Conservation (phyloP, 2,113 vertebrate genomes). For the Acanthochromis polyacanthus region DNA sequence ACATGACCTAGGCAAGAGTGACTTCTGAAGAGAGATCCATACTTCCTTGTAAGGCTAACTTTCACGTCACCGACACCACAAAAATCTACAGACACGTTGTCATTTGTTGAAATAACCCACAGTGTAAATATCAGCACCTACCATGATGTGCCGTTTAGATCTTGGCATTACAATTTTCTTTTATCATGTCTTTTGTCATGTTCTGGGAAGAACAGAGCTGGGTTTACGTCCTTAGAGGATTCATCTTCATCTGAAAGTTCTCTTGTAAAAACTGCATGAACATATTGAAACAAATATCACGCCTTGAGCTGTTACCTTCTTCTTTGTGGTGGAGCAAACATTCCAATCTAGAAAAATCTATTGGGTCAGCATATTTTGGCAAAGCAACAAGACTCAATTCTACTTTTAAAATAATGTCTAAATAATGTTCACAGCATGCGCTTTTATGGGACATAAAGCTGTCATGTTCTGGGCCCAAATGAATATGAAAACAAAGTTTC, state of each 20-base stretch:
- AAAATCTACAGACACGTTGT: neutral
- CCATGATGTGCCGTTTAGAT: constrained; percentile 6
- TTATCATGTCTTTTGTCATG: neutral
- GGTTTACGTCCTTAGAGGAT: constrained; percentile 16
- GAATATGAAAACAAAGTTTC: constrained; percentile 1
- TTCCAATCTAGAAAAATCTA: constrained; percentile 12
- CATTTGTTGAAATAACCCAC: neutral
- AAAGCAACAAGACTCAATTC: too few species aligned
- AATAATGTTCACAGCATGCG: constrained; percentile 15
- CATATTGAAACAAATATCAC: too few species aligned
- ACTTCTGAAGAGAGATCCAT: neutral
- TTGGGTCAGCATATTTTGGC: too few species aligned
- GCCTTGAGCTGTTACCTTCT: neutral
- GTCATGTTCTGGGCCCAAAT: neutral
- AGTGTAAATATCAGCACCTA: constrained; percentile 23
- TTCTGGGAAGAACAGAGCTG: constrained; percentile 2
- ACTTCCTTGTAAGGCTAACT: neutral
- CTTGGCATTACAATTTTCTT: constrained; percentile 12
- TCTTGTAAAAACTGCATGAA: neutral
- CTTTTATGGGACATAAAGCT: constrained; percentile 19
- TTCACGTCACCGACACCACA: neutral
- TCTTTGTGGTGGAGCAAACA: constrained; percentile 24
- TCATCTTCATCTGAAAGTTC: constrained; percentile 11
- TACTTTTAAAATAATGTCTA: too few species aligned
- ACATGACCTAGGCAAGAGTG: neutral